phyloP scores from a whole-genome alignment of 1,140 invertebrate species.

The Protaetia brevitarsis region DNA sequence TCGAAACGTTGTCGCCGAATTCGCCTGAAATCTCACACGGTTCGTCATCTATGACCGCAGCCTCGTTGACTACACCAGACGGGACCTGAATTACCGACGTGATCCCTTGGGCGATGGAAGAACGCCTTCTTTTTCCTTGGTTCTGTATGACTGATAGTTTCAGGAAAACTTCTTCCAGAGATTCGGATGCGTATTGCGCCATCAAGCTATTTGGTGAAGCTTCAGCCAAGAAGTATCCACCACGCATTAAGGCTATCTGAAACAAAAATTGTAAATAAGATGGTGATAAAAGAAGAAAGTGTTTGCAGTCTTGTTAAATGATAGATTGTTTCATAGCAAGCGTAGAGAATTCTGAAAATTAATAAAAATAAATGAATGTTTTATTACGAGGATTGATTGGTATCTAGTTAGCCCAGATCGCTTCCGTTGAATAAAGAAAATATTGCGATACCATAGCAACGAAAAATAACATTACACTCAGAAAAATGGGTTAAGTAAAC shows the following conservation, averaged over 20 bases:
- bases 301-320: too few relatives aligned
- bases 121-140: slow-evolving; percentile 70
- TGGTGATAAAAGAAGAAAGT: neutral
- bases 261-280: slow-evolving; percentile 32
- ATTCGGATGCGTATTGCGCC: slow-evolving; percentile 71
- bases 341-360: neutral
- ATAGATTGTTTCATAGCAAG: too few relatives aligned
- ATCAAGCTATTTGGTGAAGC: slow-evolving; percentile 80
- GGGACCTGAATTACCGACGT: slow-evolving; percentile 59
- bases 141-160: slow-evolving; percentile 84
- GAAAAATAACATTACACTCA: too few relatives aligned
- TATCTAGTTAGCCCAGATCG: too few relatives aligned
- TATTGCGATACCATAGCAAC: too few relatives aligned
- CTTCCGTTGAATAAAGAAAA: too few relatives aligned
- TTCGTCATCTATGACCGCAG: slow-evolving; percentile 62
- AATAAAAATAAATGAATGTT: neutral
- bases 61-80: slow-evolving; percentile 52
- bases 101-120: slow-evolving; percentile 73
- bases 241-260: slow-evolving; percentile 66
- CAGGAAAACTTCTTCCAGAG: slow-evolving; percentile 88
- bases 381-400: too few relatives aligned
- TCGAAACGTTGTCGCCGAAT: slow-evolving; percentile 79
- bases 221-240: slow-evolving; percentile 52
- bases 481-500: too few relatives aligned
- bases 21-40: slow-evolving; percentile 76